Evolutionary conservation across 1,140 invertebrate genomes (phyloP).

Genomic region (Anastatus disparis): DNA sequence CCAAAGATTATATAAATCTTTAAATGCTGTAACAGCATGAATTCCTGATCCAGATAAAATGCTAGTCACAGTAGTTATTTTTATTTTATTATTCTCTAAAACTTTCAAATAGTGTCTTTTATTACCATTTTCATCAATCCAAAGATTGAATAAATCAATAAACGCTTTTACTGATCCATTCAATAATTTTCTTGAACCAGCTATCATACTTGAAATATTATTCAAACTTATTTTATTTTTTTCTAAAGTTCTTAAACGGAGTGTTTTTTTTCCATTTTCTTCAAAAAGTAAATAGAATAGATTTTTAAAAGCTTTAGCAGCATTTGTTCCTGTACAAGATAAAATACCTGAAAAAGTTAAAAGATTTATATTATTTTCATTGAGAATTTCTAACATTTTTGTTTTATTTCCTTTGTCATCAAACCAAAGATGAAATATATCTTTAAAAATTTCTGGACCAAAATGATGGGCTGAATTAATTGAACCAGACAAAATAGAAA

Average conservation of each 20-base stretch:
- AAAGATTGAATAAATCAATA: conserved; percentile 28
- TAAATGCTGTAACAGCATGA: conserved; percentile 40
- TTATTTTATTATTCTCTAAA: conserved; percentile 14
- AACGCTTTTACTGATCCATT: too few relatives aligned
- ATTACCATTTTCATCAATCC: conserved; percentile 21
- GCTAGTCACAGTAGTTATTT: background rate
- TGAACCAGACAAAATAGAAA: conserved; percentile 4
- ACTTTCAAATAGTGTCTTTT: background rate
- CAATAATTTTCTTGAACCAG: background rate
- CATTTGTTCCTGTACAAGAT: conserved; percentile 36
- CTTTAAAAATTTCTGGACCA: too few relatives aligned
- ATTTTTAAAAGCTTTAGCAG: conserved; percentile 41
- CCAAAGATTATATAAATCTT: conserved; percentile 46
- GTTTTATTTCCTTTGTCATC: too few relatives aligned
- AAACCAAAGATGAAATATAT: too few relatives aligned
- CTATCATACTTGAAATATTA: conserved; percentile 32
- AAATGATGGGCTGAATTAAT: too few relatives aligned
- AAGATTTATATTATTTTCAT: conserved; percentile 38
- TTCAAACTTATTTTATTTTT: conserved; percentile 3
- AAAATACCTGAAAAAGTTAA: conserved; percentile 15
- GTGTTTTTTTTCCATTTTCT: conserved; percentile 43
- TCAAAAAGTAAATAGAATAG: conserved; percentile 48
- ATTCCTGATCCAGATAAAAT: conserved; percentile 40
- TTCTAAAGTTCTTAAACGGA: conserved; percentile 36
- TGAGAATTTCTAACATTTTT: too few relatives aligned